Evolutionary conservation across 2,888 invertebrate species (phyloP), one percentile per base, ranked within the genome.

Genomic region (Idaea straminata): DNA sequence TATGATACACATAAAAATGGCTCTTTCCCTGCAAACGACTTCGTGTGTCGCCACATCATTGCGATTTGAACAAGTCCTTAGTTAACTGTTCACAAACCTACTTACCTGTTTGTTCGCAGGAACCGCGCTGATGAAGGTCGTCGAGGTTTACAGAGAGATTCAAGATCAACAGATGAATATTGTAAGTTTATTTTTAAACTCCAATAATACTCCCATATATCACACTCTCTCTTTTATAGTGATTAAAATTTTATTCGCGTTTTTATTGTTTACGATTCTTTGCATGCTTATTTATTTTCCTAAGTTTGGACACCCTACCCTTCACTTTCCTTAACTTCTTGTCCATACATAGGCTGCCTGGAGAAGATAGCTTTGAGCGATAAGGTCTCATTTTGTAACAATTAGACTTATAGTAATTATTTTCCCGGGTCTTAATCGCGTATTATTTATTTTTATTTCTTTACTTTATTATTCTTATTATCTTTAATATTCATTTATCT

Each of bases 161-260:
- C 98, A 98, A 92, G 96, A 97, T 75, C 98, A 98, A 87, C 98
- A 98, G 90, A 96, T 98, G 96, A 98, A 97, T 85, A 98, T 98
- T 83, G 98, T 98, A 94, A 97, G 97, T 96, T 10, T 5, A 47
- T 47, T 16, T 59, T 47, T 63, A 61, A 61, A 66, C 36, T 60
- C n/a, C 47, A 61, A 6, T 38, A 2, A 3, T 25, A 25, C 25
- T 25, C 25, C 25, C 25, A 25, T 25, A 25, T 25, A 1, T 25
- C 25, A 1, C 3, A 25, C 25, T 47, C 47, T 47, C 6, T 47
- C 47, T 47, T 6, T 47, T 6, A 6, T 47, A 13, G 47, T 47
- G 47, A 10, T 47, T 47, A 0, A 47, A 47, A 4, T 47, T 47
- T 13, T 47, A 47, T 47, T 47, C 13, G 0, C 47, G 3, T 47